A percentile compares a stretch with the other conserved stretches of the same genome.
Evolutionary conservation across 1,140 invertebrate species (phyloP).

Genomic region (Antheraea pernyi): DNA sequence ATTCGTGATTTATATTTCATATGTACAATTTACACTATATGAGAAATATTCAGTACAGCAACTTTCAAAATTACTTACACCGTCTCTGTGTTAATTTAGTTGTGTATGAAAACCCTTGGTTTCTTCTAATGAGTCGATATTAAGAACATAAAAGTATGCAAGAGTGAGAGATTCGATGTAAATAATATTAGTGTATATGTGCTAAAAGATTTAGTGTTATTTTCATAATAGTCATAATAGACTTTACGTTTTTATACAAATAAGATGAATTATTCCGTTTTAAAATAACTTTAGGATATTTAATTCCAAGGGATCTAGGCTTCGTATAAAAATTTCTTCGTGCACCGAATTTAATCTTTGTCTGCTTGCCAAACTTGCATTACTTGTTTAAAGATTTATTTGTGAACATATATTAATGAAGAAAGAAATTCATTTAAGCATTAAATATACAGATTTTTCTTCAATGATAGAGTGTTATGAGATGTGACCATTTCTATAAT

Average conservation of each 20-base stretch:
- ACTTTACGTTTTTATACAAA: not conserved
- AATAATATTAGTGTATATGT: not conserved
- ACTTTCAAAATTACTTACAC: not conserved
- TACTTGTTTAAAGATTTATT: not conserved
- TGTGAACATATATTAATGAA: not conserved
- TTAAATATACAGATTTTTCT: not conserved
- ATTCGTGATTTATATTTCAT: not conserved
- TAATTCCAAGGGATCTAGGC: not conserved
- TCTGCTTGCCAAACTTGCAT: conserved; percentile 1
- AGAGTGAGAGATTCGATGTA: not conserved
- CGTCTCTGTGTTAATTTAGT: not conserved
- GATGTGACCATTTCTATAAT: no score
- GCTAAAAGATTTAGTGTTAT: no score
- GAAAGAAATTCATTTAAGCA: not conserved
- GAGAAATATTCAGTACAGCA: not conserved
- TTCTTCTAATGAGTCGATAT: not conserved
- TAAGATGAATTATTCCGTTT: not conserved
- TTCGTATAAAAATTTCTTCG: not conserved
- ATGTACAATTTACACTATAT: not conserved
- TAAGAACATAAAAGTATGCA: not conserved
- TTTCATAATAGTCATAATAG: not conserved
- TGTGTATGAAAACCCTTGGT: not conserved
- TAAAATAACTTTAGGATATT: not conserved
- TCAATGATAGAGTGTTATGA: not conserved
- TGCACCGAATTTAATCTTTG: not conserved